Conservation (phyloP, 2,888 invertebrate species). For the Limenitis arthemis region DNA sequence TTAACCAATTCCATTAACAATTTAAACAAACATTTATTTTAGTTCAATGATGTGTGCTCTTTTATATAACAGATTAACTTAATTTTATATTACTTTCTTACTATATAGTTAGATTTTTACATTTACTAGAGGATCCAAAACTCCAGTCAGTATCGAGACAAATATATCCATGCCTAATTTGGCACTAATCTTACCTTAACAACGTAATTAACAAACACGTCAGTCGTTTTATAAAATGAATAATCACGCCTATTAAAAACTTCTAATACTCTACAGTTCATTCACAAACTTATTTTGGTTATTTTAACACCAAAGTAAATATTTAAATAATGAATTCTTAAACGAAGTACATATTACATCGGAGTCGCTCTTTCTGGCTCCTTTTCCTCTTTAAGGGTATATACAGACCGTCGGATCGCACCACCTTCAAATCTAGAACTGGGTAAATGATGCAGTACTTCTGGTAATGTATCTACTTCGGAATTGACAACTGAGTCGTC, state of each 20-base stretch:
- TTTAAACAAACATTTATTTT: constrained; percentile 4
- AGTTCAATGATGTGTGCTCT: constrained; percentile 16
- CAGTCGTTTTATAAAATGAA: constrained; percentile 49
- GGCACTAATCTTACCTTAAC: constrained; percentile 33
- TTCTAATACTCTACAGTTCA: constrained; percentile 25
- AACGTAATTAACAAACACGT: constrained; percentile 57
- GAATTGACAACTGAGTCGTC: constrained; percentile 59
- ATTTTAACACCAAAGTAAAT: constrained; percentile 4
- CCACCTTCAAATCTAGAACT: constrained; percentile 49
- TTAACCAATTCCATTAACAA: constrained; percentile 12
- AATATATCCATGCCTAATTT: constrained; percentile 17
- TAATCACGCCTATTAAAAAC: constrained; percentile 22
- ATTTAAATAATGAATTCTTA: constrained; percentile 2
- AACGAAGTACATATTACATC: constrained; percentile 13
- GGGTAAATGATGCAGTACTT: constrained; percentile 61
- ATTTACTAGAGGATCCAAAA: constrained; percentile 12
- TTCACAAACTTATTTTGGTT: constrained; percentile 2
- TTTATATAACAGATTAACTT: constrained; percentile 11
- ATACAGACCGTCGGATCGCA: constrained; percentile 54
- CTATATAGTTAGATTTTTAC: constrained; percentile 12
- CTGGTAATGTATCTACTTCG: constrained; percentile 60
- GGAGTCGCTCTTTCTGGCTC: constrained; percentile 41
- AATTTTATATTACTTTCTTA: constrained; percentile 8
- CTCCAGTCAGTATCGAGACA: constrained; percentile 9
- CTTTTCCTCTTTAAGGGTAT: constrained; percentile 52